Conservation (phyloP, 2,797 vertebrate genomes). For the Antrozous pallidus region DNA sequence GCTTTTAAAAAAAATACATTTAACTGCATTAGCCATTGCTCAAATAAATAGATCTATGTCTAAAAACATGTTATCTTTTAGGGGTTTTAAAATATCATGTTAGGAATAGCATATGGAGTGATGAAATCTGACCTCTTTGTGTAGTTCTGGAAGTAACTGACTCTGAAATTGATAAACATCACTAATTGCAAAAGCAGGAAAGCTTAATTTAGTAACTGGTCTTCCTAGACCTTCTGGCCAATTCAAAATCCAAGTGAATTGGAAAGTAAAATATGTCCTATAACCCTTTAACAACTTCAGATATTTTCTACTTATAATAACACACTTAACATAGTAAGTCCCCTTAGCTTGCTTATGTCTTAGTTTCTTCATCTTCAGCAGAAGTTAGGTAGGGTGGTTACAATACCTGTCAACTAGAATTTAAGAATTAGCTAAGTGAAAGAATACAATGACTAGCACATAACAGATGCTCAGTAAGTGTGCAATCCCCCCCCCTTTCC, state of each 20-base stretch:
- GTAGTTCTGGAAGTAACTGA: background rate
- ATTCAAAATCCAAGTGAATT: background rate
- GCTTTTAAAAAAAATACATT: background rate
- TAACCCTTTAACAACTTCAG: background rate
- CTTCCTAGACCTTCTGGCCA: background rate
- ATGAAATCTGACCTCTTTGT: conserved; percentile 6
- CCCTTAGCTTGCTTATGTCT: background rate
- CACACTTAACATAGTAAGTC: background rate
- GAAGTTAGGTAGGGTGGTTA: background rate
- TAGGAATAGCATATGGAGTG: background rate
- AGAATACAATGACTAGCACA: background rate
- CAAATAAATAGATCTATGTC: background rate
- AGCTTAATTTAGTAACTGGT: background rate
- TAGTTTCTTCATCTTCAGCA: conserved; percentile 24
- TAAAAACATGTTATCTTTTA: background rate
- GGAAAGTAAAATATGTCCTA: background rate
- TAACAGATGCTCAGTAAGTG: background rate
- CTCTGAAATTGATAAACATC: background rate
- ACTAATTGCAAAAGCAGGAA: conserved; percentile 7
- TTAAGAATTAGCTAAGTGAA: background rate
- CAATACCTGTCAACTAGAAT: background rate
- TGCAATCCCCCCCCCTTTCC: background rate
- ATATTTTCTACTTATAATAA: background rate
- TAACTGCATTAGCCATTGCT: background rate
- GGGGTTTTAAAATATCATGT: background rate